Evolutionary conservation across 2,113 vertebrate species (phyloP), one percentile per base, ranked within the genome.

Genomic region (Labeo rohita): DNA sequence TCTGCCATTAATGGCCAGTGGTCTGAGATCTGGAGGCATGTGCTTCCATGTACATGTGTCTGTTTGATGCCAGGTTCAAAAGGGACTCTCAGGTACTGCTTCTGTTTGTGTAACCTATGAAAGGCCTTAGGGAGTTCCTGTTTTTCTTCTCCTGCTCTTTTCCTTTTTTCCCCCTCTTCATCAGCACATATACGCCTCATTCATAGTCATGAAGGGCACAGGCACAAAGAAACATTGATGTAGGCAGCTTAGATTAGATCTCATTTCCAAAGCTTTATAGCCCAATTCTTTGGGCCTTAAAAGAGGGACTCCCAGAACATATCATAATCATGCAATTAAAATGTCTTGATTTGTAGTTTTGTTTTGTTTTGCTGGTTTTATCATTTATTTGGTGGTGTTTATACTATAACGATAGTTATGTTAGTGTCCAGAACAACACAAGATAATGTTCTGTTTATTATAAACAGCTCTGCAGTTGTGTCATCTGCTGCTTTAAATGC

Each of bases 21-120:
- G 86, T 90, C 87, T 88, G 84, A 88, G 45, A 54, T 61, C 34
- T 88, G 54, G 79, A 74, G 79, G 82, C 76, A 39, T 87, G 80
- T 65, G 52, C 79, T 43, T 79, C 77, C 85, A 10, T 85, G 49
- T 83, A 1, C 66, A 78, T 81, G 86, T 89, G 83, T 80, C 39
- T 76, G 65, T 86, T 74, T 79, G 50, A 77, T 72, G 77, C 79
- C 12, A 49, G 77, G 75, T 80, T 86, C 91, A 88, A 91, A 91
- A 68, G 84, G 86, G 88, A 56, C 90, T 91, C 91, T 91, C 87
- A 91, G 87, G n/a, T 89, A 84, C 87, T 39, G 49, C 72, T 85
- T 85, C 81, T 92, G 89, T 93, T 93, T 93, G 83, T 90, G 82
- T 90, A 88, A 90, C 89, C 90, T 91, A 90, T 92, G 91, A 92